Evolutionary conservation across 2,888 invertebrate genomes (phyloP).

Genomic region (Sialis lutaria): DNA sequence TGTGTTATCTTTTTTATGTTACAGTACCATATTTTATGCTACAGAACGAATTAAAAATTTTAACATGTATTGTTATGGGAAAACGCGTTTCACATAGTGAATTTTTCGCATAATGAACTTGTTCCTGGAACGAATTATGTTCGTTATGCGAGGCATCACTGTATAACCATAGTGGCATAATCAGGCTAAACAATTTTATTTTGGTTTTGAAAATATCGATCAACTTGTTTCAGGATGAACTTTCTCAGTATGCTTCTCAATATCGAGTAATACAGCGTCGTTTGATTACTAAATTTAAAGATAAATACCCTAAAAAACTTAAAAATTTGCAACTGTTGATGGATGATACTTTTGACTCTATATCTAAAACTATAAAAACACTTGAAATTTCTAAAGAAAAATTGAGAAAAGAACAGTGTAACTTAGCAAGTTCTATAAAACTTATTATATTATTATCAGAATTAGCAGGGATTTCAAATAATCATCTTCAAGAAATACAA

Average conservation of each 20-base stretch:
- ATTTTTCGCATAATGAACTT: too few species aligned
- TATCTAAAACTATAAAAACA: constrained; percentile 29
- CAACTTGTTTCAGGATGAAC: constrained; percentile 25
- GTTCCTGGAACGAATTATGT: too few species aligned
- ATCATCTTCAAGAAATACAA: constrained; percentile 14
- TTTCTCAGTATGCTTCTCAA: constrained; percentile 45
- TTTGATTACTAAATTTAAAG: constrained; percentile 59
- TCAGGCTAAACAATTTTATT: neutral
- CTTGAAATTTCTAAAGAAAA: constrained; percentile 28
- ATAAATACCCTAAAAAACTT: constrained; percentile 58
- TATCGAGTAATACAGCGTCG: constrained; percentile 61
- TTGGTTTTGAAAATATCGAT: neutral
- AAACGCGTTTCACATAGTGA: too few species aligned
- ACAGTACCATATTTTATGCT: too few species aligned
- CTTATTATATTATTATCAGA: constrained; percentile 17
- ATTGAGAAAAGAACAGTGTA: constrained; percentile 16
- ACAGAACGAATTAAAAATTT: too few species aligned
- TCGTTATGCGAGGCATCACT: too few species aligned
- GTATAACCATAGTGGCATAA: too few species aligned
- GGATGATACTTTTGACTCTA: constrained; percentile 48
- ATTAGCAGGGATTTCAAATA: constrained; percentile 17
- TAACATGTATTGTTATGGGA: too few species aligned
- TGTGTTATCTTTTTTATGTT: too few species aligned
- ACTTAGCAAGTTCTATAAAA: constrained; percentile 19
- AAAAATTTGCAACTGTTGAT: constrained; percentile 52